phyloP scores from a whole-genome alignment of 2,797 vertebrate species.

The Parotocinclus haroldoi region DNA sequence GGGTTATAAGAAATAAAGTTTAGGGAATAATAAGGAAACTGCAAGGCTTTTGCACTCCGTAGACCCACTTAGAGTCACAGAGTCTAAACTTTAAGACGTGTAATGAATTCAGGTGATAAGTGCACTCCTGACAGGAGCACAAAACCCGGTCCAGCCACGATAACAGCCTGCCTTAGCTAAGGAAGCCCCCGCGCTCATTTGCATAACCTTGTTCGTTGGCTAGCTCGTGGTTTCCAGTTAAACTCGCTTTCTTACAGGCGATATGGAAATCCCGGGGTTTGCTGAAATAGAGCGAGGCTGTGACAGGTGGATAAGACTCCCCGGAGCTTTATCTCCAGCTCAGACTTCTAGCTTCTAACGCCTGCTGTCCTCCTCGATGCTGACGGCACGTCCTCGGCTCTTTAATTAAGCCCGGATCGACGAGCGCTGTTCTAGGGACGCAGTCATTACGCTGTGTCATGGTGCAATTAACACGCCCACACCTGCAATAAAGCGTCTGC shows the following conservation, averaged over 20 bases:
- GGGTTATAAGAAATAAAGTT: too few species aligned
- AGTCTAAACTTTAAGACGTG: not conserved
- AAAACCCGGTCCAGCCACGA: not conserved
- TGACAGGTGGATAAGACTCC: constrained; percentile 24
- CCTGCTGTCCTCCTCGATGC: constrained; percentile 14
- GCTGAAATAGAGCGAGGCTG: constrained; percentile 13
- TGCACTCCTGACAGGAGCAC: not conserved
- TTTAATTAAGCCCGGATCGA: constrained; percentile 32
- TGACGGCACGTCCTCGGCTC: constrained; percentile 29
- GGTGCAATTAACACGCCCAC: constrained; percentile 45
- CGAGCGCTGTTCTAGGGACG: constrained; percentile 9
- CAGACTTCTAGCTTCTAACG: constrained; percentile 33
- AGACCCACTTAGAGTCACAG: too few species aligned
- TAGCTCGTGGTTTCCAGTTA: not conserved
- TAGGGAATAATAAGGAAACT: too few species aligned
- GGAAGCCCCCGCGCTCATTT: constrained; percentile 3
- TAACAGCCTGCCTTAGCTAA: constrained; percentile 12
- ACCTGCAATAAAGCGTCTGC: constrained; percentile 27
- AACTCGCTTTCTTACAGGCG: not conserved
- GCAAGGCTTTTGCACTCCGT: too few species aligned
- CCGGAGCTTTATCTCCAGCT: constrained; percentile 26
- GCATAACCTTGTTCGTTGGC: constrained; percentile 7
- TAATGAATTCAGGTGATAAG: not conserved
- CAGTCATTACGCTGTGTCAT: constrained; percentile 42
- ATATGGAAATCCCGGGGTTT: constrained; percentile 25